Percentiles rank a stretch among this genome's conserved stretches.
Evolutionary conservation across 2,797 vertebrate genomes (phyloP).

Genomic region (Ammospiza maritima): DNA sequence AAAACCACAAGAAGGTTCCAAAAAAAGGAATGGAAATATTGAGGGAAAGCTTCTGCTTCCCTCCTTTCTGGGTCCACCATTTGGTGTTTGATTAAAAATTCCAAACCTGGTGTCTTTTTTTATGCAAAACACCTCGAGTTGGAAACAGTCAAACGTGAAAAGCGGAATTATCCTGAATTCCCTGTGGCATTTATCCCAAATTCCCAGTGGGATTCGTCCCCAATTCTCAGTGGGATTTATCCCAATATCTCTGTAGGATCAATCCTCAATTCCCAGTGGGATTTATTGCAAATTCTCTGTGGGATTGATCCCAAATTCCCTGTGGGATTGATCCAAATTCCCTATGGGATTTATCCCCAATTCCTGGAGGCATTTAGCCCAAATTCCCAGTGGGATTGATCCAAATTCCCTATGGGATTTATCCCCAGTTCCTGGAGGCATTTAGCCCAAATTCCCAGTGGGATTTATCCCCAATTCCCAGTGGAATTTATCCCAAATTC

Average conservation of each 20-base stretch:
- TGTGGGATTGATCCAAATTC: neutral
- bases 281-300: neutral
- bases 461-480: neutral
- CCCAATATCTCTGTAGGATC: neutral
- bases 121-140: neutral
- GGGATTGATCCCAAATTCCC: neutral
- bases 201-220: neutral
- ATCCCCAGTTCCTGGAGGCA: neutral
- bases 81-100: neutral
- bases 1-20: neutral
- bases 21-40: neutral
- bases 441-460: neutral
- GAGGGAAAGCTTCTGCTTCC: neutral
- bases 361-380: neutral
- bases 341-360: neutral
- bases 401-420: neutral
- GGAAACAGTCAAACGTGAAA: neutral
- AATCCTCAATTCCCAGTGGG: neutral
- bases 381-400: neutral
- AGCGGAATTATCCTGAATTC: neutral
- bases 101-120: neutral
- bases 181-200: neutral
- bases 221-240: neutral
- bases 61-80: neutral
- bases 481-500: neutral